A percentile compares a stretch with the other conserved stretches of the same genome.
These are phyloP conservation scores for Sebastolobus alascanus DNA, from an alignment of 2,797 vertebrate genomes.

Conservation along the genomic window DNA sequence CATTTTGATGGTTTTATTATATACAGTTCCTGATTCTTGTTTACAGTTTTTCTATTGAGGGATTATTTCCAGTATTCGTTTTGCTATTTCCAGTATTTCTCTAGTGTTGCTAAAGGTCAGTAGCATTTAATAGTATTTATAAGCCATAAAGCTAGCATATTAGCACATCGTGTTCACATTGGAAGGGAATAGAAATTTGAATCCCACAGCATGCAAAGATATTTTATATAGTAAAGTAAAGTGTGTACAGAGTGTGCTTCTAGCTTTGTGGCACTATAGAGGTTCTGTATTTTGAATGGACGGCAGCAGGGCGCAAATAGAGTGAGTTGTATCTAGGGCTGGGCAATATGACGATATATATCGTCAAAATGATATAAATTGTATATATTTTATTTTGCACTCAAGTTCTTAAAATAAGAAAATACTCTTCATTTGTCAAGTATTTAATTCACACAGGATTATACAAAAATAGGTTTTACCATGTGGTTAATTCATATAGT, in stretches of 20 bases:
- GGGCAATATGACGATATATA: too few species aligned
- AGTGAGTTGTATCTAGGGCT: too few species aligned
- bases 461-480: too few species aligned
- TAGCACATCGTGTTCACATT: not conserved
- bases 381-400: too few species aligned
- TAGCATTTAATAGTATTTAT: not conserved
- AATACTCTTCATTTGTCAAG: too few species aligned
- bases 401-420: too few species aligned
- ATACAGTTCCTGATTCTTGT: conserved; percentile 11
- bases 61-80: not conserved
- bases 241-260: not conserved
- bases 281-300: not conserved
- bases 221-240: not conserved
- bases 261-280: not conserved
- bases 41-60: conserved; percentile 10
- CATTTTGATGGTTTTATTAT: not conserved
- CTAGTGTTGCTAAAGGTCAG: not conserved
- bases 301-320: not conserved
- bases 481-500: too few species aligned
- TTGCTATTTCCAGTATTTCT: not conserved
- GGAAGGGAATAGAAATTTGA: not conserved
- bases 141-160: not conserved
- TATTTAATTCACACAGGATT: too few species aligned
- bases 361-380: too few species aligned
- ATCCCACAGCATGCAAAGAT: not conserved